Evolutionary conservation across 2,113 vertebrate species (phyloP).

Genomic region (Microtus ochrogaster): DNA sequence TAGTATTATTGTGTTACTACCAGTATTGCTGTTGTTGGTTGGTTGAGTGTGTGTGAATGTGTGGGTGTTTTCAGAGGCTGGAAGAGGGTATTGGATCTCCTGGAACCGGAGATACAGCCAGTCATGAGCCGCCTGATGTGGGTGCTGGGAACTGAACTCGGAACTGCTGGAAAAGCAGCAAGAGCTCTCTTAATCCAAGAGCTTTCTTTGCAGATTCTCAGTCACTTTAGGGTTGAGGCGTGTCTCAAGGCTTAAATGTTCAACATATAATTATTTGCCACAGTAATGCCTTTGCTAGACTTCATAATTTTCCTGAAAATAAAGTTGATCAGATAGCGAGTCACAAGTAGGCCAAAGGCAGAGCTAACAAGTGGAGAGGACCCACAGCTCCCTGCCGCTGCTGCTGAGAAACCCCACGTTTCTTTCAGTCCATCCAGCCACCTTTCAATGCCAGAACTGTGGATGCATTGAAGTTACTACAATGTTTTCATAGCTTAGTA

Average conservation of each 20-base stretch:
- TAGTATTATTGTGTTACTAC: too few species aligned
- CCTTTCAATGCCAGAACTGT: not conserved
- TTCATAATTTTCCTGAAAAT: constrained; percentile 18
- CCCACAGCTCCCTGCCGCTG: not conserved
- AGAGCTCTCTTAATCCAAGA: not conserved
- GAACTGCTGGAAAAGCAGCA: not conserved
- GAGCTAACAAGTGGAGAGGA: not conserved
- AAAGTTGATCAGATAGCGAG: not conserved
- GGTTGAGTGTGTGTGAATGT: not conserved
- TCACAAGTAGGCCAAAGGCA: not conserved
- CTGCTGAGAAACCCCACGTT: not conserved
- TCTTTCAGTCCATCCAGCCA: not conserved
- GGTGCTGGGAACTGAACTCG: not conserved
- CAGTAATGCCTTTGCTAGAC: not conserved
- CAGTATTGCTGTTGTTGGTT: not conserved
- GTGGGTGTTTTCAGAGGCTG: not conserved
- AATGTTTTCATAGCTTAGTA: constrained; percentile 37
- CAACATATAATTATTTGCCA: not conserved
- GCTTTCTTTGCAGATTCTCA: too few species aligned
- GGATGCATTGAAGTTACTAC: not conserved
- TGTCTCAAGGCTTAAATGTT: not conserved
- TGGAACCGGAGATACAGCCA: not conserved
- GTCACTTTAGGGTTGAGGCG: not conserved
- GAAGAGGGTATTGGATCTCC: not conserved
- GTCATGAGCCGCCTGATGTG: not conserved